Base-by-base conservation (phyloP, 2,113 vertebrate species). In the Zeus faber region DNA sequence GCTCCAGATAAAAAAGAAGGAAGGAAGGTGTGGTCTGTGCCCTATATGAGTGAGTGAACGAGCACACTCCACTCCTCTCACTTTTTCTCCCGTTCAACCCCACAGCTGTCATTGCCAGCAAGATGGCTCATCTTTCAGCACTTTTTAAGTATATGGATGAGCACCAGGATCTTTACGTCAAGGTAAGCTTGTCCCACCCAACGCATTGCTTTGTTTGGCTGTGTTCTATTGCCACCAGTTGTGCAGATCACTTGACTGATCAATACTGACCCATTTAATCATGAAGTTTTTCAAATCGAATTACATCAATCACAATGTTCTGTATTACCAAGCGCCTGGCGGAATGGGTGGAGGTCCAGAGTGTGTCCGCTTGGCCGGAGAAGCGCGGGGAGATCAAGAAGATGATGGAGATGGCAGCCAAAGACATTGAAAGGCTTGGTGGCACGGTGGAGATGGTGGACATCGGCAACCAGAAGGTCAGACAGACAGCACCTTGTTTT, bases 331-430 rank as follows among this genome's bases (percentile, higher is more conserved):
- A 98, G 96, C 91, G 94, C 2, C 88, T 99, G 0, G 87, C 89
- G 0, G 72, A 97, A 3, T 99, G 97, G 96, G 97, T 99, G 26
- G 88, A 77, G 0, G 93, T 98, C 58, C 92, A 94, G 89, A 98
- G 96, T 0, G 94, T 99, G 35, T 99, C 96, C 0, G 91, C 93
- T 0, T 96, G 93, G 94, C 92, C 97, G 0, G 96, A 98, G 80
- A 98, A 98, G 76, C 90, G 97, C 0, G 85, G 50, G 0, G 95
- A 98, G 44, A 92, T 96, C 87, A 87, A 65, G 13, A 89, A 3
- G 72, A 98, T 98, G 97, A 94, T 98, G 92, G 88, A 97, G 51
- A 89, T 93, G 3, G 95, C 93, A 0, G 93, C 92, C 0, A 90
- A 89, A 6, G 94, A 96, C n/a, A 91, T 98, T 0, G 85, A 91